Percentiles rank a stretch among this genome's conserved stretches.
Evolutionary conservation across 1,140 invertebrate species (phyloP).

Genomic region (Holcopasites calliopsidis): DNA sequence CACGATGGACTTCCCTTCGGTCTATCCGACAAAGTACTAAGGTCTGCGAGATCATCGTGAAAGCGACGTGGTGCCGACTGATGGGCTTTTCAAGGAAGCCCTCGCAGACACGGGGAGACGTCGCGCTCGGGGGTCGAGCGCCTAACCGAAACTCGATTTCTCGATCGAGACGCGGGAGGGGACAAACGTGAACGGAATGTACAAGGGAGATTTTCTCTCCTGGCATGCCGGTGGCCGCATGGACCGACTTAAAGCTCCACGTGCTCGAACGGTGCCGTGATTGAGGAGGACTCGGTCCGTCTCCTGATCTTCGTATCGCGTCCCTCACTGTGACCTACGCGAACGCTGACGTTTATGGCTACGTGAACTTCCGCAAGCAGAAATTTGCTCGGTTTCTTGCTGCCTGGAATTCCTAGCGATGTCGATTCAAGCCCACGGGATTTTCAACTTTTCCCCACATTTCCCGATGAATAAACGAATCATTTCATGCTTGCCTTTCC

Average conservation of each 20-base stretch:
- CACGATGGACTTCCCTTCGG: constrained; percentile 48
- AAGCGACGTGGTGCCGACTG: constrained; percentile 41
- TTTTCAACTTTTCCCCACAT: too few species aligned
- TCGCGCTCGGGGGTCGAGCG: constrained; percentile 31
- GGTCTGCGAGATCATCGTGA: constrained; percentile 45
- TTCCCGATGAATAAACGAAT: too few species aligned
- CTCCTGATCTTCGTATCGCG: constrained; percentile 10
- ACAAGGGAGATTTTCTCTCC: constrained; percentile 47
- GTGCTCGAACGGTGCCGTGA: constrained; percentile 30
- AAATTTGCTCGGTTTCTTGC: too few species aligned
- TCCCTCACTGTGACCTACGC: background rate
- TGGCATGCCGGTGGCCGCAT: background rate
- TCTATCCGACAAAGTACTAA: constrained; percentile 51
- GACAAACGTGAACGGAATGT: constrained; percentile 49
- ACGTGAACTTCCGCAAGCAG: too few species aligned
- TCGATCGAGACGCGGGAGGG: constrained; percentile 56
- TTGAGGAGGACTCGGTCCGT: background rate
- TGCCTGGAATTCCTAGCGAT: too few species aligned
- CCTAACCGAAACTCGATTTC: constrained; percentile 60
- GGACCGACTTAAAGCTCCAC: constrained; percentile 30
- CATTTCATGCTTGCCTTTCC: too few species aligned
- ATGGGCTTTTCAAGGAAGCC: constrained; percentile 36
- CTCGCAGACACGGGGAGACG: background rate
- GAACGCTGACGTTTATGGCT: too few species aligned
- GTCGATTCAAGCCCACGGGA: too few species aligned